These are phyloP conservation scores for Etheostoma cragini DNA, from an alignment of 2,113 vertebrate species.

Conservation along the genomic window DNA sequence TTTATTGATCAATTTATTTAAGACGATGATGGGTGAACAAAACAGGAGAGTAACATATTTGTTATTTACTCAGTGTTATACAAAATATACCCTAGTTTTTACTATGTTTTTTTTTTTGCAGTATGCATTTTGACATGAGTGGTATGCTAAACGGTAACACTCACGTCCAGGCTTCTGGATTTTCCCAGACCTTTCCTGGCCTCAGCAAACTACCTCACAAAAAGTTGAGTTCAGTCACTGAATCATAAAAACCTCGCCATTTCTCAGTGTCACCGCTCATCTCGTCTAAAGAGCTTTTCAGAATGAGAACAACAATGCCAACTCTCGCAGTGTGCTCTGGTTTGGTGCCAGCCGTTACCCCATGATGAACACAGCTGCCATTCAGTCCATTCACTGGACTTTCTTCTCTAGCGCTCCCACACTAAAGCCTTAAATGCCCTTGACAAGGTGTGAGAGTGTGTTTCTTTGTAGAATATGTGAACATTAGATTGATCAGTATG, in stretches of 20 bases:
- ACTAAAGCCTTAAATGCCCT: conserved; percentile 46
- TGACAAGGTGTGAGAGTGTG: conserved; percentile 19
- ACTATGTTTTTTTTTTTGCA: conserved; percentile 6
- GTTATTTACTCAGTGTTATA: not conserved
- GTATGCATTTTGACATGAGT: not conserved
- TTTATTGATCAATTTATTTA: too few relatives aligned
- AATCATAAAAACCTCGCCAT: conserved; percentile 53
- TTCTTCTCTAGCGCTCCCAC: conserved; percentile 42
- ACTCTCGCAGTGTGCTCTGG: conserved; percentile 50
- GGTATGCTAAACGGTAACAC: conserved; percentile 11
- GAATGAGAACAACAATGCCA: conserved; percentile 47
- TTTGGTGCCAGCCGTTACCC: conserved; percentile 53
- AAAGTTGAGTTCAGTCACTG: conserved; percentile 40
- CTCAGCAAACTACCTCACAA: conserved; percentile 19
- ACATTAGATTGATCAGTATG: conserved; percentile 49
- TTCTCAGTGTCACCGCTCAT: conserved; percentile 49
- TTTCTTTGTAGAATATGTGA: conserved; percentile 22
- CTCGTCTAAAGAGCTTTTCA: conserved; percentile 59
- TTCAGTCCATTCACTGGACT: conserved; percentile 63
- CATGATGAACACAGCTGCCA: conserved; percentile 65
- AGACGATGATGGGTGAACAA: too few relatives aligned
- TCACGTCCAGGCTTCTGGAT: conserved; percentile 15
- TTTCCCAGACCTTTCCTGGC: conserved; percentile 40
- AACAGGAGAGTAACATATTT: not conserved
- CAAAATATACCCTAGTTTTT: not conserved